Base-by-base conservation (phyloP, 2,888 invertebrate genomes). In the Beris morrisii region DNA sequence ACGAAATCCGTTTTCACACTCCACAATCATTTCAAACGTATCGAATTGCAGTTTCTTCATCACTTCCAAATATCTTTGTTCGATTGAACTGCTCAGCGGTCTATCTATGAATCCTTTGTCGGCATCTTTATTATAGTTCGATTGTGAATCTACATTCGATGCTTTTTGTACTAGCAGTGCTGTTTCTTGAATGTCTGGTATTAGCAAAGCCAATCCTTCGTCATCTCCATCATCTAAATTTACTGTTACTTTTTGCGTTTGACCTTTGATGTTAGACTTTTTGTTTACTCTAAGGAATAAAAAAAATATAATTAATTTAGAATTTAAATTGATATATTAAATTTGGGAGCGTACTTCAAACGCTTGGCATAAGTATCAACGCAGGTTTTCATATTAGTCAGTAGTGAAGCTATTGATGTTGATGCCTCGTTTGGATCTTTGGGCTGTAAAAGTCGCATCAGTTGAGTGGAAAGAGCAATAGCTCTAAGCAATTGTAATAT, bases 41-140 rank as follows among this genome's bases (percentile, higher is more conserved):
- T 94, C 95, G 67, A 95, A 96, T 82, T 95, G 95, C 73, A 95
- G 82, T 75, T 87, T 87, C 75, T 91, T 91, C 94, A 96, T 94
- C 70, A 93, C 87, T 75, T 89, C 89, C 71, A 95, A 84, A 82
- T 96, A 96, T 63, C 90, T 84, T 74, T 91, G 88, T 72, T 91
- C 91, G 43, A 88, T 78, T 0, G 89, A 87, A 71, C 82, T 81
- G 38, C 81, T 81, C 0, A 85, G 73, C 0, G 84, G 82, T 61
- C 83, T 78, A 65, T 86, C 86, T 6, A 84, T 54, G 68, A 53
- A 22, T 5, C 48, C 56, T 30, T 38, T 71, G 6, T 67, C 69
- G 31, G 57, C 53, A n/a, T 74, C 73, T 31, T 75, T 73, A 53
- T 71, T 67, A 69, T 75, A 73, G 69, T 75, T 74, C 5, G 74